These are phyloP conservation scores for Frieseomelitta varia DNA, from an alignment of 1,140 invertebrate species.

Conservation along the genomic window DNA sequence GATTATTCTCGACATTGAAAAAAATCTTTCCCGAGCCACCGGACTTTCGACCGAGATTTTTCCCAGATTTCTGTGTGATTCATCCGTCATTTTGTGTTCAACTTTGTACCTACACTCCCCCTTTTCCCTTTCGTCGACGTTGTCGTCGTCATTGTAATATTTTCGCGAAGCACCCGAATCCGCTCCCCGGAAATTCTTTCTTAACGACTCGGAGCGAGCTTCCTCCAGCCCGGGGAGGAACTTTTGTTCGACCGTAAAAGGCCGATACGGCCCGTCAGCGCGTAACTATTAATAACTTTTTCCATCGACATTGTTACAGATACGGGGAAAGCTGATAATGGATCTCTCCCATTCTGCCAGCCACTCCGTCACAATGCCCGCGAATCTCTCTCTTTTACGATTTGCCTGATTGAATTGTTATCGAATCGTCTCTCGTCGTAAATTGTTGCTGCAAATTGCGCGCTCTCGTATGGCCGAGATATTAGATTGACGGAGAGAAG, in stretches of 20 bases:
- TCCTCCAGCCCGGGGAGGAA: neutral
- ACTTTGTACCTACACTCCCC: neutral
- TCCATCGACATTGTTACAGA: constrained; percentile 34
- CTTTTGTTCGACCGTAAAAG: constrained; percentile 21
- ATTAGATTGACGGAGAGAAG: neutral
- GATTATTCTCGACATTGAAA: constrained; percentile 19
- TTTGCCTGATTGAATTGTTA: neutral
- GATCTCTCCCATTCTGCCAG: neutral
- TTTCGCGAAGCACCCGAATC: constrained; percentile 44
- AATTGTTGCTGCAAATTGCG: neutral
- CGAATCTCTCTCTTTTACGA: constrained; percentile 6
- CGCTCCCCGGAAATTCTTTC: constrained; percentile 61
- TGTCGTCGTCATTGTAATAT: constrained; percentile 53
- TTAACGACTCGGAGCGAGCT: constrained; percentile 25
- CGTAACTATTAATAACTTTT: constrained; percentile 51
- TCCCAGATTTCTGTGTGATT: constrained; percentile 47
- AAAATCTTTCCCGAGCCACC: constrained; percentile 14
- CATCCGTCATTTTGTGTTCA: constrained; percentile 68
- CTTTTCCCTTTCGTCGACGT: neutral
- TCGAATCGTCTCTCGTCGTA: neutral
- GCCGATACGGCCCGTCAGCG: constrained; percentile 33
- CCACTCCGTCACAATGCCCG: neutral
- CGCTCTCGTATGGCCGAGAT: neutral
- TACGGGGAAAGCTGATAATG: constrained; percentile 27
- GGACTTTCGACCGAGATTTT: constrained; percentile 14